These are phyloP conservation scores for Pachyseris speciosa DNA, from an alignment of 64 coral and sea anemone genomes.

Conservation along the genomic window DNA sequence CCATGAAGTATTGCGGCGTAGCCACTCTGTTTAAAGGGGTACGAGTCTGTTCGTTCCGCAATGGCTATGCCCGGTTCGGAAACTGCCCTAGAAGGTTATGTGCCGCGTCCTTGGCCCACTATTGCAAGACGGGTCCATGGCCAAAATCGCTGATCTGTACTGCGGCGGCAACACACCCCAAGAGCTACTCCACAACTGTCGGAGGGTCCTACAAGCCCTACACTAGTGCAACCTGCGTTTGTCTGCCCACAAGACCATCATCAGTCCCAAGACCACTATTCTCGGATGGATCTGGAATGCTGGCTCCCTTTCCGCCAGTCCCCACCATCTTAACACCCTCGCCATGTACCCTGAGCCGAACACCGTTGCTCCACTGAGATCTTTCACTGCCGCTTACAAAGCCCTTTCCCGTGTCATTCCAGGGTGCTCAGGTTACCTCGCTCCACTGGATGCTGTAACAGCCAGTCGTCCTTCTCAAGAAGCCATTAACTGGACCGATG, in stretches of 20 bases:
- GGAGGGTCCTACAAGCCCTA: neutral
- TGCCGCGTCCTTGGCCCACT: constrained; percentile 21
- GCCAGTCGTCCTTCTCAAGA: constrained; percentile 13
- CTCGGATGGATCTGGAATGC: constrained; percentile 24
- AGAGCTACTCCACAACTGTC: constrained; percentile 5
- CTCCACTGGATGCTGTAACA: neutral
- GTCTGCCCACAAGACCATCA: neutral
- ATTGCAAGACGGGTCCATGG: neutral
- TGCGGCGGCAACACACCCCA: neutral
- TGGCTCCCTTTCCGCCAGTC: neutral
- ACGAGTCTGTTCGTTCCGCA: constrained; percentile 31
- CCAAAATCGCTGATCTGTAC: constrained; percentile 45
- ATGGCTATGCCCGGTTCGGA: constrained; percentile 42
- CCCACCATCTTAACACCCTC: neutral
- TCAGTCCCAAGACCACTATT: constrained; percentile 32
- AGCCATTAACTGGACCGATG: constrained; percentile 4
- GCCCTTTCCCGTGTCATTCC: neutral
- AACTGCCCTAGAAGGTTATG: constrained; percentile 54
- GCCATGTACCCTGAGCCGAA: neutral
- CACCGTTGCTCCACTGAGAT: neutral
- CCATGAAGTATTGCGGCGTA: constrained; percentile 35
- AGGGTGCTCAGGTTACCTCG: neutral
- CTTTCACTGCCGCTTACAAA: constrained; percentile 9
- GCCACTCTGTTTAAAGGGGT: constrained; percentile 50
- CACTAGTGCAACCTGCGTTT: constrained; percentile 20